Evolutionary conservation across 1,140 invertebrate species (phyloP).

Genomic region (Procambarus clarkii): DNA sequence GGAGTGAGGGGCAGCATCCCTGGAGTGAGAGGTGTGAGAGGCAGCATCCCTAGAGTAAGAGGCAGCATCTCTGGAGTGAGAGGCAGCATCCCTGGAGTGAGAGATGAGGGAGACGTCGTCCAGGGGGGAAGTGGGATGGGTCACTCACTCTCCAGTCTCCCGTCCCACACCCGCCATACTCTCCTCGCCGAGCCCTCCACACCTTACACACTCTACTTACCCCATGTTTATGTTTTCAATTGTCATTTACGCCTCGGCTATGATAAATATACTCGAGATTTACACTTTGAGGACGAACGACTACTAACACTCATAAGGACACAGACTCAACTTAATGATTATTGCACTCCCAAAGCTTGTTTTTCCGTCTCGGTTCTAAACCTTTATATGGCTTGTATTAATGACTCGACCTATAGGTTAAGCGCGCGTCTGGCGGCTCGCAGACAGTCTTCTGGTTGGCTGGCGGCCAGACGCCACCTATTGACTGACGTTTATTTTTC

Average conservation of each 20-base stretch:
- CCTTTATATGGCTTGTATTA: not conserved
- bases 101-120: slow-evolving; percentile 38
- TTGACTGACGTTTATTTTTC: not conserved
- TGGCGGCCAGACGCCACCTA: not conserved
- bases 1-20: too few species aligned
- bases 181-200: too few species aligned
- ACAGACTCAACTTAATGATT: slow-evolving; percentile 56
- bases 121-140: not conserved
- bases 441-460: not conserved
- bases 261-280: slow-evolving; percentile 51
- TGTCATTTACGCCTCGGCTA: slow-evolving; percentile 55
- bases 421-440: not conserved
- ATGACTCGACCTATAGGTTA: not conserved
- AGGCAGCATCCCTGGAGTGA: slow-evolving; percentile 54
- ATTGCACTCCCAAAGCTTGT: slow-evolving; percentile 33
- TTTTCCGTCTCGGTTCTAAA: not conserved
- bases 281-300: slow-evolving; percentile 55
- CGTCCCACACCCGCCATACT: too few species aligned
- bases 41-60: slow-evolving; percentile 46
- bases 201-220: slow-evolving; percentile 16
- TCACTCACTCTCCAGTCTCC: not conserved
- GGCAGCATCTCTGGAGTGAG: not conserved
- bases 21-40: not conserved
- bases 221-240: slow-evolving; percentile 63
- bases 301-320: slow-evolving; percentile 53